Conservation (phyloP, 2,797 vertebrate genomes). For the Onychomys torridus region DNA sequence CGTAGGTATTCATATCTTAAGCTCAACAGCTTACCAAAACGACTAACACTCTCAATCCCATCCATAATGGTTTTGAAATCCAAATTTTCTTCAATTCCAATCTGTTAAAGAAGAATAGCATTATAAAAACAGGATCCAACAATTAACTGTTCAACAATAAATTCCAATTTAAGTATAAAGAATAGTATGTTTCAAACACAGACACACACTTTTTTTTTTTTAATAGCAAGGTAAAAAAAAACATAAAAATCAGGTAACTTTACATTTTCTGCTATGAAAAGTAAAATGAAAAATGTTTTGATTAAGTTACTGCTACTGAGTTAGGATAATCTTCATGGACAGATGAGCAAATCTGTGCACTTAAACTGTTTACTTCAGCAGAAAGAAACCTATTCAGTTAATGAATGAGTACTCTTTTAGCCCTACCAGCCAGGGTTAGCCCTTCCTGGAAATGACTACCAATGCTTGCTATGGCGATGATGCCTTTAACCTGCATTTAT, state of each 20-base stretch:
- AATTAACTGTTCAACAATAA: neutral
- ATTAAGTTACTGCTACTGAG: neutral
- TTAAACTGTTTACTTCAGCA: neutral
- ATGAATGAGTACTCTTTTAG: neutral
- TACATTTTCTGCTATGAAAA: constrained; percentile 16
- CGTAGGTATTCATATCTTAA: neutral
- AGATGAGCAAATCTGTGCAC: neutral
- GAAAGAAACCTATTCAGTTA: neutral
- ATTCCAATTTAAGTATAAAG: constrained; percentile 26
- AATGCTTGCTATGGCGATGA: neutral
- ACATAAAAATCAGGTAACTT: neutral
- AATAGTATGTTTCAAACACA: neutral
- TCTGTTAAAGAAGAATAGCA: constrained; percentile 88
- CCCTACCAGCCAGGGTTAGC: neutral
- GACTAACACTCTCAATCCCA: constrained; percentile 93
- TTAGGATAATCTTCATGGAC: neutral
- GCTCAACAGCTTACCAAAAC: constrained; percentile 91
- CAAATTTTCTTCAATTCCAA: constrained; percentile 92
- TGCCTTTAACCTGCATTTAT: neutral
- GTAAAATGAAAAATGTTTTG: neutral
- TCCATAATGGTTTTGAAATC: constrained; percentile 93
- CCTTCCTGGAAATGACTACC: neutral
- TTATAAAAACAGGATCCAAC: constrained; percentile 50
- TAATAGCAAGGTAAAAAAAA: constrained; percentile 16
- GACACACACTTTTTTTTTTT: neutral